These are phyloP conservation scores for Heliconius sara DNA, from an alignment of 2,888 invertebrate genomes.

Conservation along the genomic window DNA sequence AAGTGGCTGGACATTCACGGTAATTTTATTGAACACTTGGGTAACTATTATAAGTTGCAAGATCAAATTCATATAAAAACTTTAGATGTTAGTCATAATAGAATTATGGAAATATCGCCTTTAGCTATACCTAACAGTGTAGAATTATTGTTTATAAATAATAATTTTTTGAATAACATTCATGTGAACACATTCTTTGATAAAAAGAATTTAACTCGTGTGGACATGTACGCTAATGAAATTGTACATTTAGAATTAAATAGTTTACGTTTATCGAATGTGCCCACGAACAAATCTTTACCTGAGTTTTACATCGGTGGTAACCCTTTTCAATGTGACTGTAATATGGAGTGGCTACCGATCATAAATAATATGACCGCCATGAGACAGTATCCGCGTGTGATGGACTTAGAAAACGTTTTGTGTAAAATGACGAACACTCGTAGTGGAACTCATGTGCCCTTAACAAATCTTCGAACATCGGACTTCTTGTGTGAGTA, in stretches of 20 bases:
- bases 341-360: slow-evolving; percentile 97
- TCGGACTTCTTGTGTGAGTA: slow-evolving; percentile 96
- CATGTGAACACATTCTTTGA: slow-evolving; percentile 94
- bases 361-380: slow-evolving; percentile 93
- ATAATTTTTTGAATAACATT: slow-evolving; percentile 92
- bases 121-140: slow-evolving; percentile 94
- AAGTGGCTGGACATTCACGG: slow-evolving; percentile 96
- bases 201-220: slow-evolving; percentile 92
- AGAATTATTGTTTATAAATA: slow-evolving; percentile 93
- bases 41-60: slow-evolving; percentile 94
- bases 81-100: slow-evolving; percentile 94
- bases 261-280: slow-evolving; percentile 90
- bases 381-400: slow-evolving; percentile 92
- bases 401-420: slow-evolving; percentile 94
- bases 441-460: slow-evolving; percentile 90
- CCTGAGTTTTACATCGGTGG: slow-evolving; percentile 96
- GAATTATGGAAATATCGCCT: slow-evolving; percentile 91
- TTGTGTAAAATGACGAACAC: slow-evolving; percentile 94
- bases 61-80: slow-evolving; percentile 92
- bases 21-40: slow-evolving; percentile 93
- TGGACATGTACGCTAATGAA: slow-evolving; percentile 95
- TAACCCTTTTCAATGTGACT: slow-evolving; percentile 97
- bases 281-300: slow-evolving; percentile 88
- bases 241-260: slow-evolving; percentile 92
- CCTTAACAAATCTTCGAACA: slow-evolving; percentile 89